phyloP scores from a whole-genome alignment of 2,797 vertebrate species.

The Rhynchonycteris naso region DNA sequence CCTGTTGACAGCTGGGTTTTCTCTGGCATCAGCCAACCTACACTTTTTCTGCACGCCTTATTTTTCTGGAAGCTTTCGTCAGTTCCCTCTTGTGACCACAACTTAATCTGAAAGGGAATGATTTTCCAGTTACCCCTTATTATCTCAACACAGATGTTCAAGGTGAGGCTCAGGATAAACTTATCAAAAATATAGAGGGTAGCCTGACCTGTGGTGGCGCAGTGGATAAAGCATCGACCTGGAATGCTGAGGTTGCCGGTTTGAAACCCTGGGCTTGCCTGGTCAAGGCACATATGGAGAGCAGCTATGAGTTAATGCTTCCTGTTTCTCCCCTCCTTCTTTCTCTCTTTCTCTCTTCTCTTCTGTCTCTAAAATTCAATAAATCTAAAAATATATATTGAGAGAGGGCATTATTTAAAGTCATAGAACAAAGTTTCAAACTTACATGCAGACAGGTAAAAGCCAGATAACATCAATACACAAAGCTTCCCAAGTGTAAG shows the following conservation, averaged over 20 bases:
- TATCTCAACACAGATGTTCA: background rate
- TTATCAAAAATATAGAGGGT: background rate
- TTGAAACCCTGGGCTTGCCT: too few species aligned
- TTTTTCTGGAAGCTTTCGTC: background rate
- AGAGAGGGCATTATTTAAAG: background rate
- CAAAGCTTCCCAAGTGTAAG: background rate
- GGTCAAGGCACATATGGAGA: too few species aligned
- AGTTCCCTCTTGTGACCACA: background rate
- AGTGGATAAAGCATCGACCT: too few species aligned
- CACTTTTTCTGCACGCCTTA: background rate
- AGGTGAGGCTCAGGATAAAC: background rate
- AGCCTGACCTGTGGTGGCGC: too few species aligned
- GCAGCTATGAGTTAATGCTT: too few species aligned
- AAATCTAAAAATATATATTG: too few species aligned
- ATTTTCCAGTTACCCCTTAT: background rate
- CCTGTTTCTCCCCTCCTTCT: too few species aligned
- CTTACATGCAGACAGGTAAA: background rate
- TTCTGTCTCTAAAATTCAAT: too few species aligned
- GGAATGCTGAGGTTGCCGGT: too few species aligned
- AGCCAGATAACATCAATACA: background rate
- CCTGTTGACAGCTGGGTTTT: constrained; percentile 49
- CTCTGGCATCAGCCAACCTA: background rate
- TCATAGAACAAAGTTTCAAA: background rate
- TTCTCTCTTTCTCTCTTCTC: too few species aligned
- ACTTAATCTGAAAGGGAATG: background rate